phyloP scores from a whole-genome alignment of 2,113 vertebrate species.

The Phalacrocorax aristotelis region DNA sequence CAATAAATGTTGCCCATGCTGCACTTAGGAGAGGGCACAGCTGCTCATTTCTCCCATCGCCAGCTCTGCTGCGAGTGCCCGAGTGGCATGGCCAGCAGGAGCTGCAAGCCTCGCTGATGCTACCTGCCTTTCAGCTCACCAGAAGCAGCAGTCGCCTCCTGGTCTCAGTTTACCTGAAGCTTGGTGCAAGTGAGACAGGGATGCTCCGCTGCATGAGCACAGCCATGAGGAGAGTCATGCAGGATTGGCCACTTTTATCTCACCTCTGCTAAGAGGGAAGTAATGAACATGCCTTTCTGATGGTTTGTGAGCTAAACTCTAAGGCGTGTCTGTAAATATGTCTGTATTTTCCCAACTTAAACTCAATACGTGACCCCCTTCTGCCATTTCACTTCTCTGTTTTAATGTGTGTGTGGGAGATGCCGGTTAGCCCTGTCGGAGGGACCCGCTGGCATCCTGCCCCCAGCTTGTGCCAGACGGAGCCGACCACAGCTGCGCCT shows the following conservation, averaged over 20 bases:
- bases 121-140: not conserved
- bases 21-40: not conserved
- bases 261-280: accelerated
- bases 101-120: accelerated
- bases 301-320: not conserved
- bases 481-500: not conserved
- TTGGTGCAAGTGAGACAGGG: not conserved
- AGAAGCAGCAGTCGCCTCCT: not conserved
- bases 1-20: accelerated
- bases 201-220: not conserved
- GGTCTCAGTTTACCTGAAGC: not conserved
- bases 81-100: not conserved
- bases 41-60: not conserved
- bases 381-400: not conserved
- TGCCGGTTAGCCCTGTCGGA: not conserved
- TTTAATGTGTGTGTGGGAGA: not conserved
- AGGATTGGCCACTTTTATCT: not conserved
- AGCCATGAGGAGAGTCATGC: not conserved
- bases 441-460: not conserved
- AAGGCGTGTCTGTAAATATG: accelerated
- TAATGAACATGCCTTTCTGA: accelerated
- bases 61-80: not conserved
- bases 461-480: not conserved
- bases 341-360: not conserved
- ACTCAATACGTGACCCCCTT: not conserved